Conservation (phyloP, 2,113 vertebrate genomes). For the Pituophis catenifer region DNA sequence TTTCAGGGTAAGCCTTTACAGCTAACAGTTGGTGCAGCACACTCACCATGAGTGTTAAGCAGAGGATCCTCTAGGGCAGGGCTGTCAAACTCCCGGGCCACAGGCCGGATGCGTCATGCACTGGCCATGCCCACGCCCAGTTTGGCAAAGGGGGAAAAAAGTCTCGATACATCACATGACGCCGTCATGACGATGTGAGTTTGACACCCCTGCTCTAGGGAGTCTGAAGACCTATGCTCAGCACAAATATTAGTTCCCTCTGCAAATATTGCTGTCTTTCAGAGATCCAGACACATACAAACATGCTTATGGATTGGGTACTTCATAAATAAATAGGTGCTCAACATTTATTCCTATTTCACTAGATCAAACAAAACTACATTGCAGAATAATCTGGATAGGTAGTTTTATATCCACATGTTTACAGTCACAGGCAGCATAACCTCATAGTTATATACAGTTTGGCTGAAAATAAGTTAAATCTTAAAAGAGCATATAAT, state of each 20-base stretch:
- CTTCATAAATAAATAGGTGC: slow-evolving; percentile 28
- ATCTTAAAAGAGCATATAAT: slow-evolving; percentile 18
- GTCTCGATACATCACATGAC: no score
- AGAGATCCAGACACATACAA: not conserved
- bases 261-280: not conserved
- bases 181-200: no score
- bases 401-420: slow-evolving; percentile 1
- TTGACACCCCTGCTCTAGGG: no score
- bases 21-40: not conserved
- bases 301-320: slow-evolving; percentile 1
- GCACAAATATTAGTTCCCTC: not conserved
- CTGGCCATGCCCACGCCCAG: no score
- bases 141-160: no score
- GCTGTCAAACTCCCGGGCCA: no score
- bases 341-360: not conserved
- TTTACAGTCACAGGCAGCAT: slow-evolving; percentile 28
- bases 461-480: slow-evolving; percentile 5
- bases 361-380: not conserved
- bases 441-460: slow-evolving; percentile 17
- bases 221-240: not conserved
- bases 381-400: slow-evolving; percentile 36
- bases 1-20: not conserved
- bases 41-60: not conserved
- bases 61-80: not conserved
- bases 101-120: no score